Percentiles rank a stretch among this genome's conserved stretches.
Conservation (phyloP, 2,888 invertebrate species). For the Ennomos erosarius region DNA sequence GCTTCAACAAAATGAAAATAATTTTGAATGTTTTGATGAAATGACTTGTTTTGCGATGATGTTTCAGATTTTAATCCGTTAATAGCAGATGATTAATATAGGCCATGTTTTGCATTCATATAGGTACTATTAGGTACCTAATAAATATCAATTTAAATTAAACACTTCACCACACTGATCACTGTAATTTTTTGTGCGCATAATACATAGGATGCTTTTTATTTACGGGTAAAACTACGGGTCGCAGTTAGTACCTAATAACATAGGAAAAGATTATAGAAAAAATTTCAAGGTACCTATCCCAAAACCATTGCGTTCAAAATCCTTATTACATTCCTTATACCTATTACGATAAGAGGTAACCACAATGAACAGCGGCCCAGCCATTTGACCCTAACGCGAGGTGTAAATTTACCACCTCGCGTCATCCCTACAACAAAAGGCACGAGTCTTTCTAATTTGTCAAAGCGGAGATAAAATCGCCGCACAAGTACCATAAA, state of each 20-base stretch:
- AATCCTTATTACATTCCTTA: constrained; percentile 4
- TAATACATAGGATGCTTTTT: too few species aligned
- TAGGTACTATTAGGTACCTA: too few species aligned
- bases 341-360: constrained; percentile 9
- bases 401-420: constrained; percentile 14
- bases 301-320: too few species aligned
- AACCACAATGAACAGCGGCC: neutral
- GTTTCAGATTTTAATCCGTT: neutral
- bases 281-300: too few species aligned
- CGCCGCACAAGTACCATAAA: constrained; percentile 30
- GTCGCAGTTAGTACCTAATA: too few species aligned
- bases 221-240: too few species aligned
- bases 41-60: neutral
- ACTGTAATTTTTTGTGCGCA: too few species aligned
- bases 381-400: constrained; percentile 1
- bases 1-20: constrained; percentile 17
- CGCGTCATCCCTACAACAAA: constrained; percentile 14
- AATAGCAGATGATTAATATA: neutral
- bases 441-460: constrained; percentile 30
- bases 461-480: constrained; percentile 34
- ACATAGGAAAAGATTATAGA: too few species aligned
- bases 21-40: constrained; percentile 18
- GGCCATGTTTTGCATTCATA: too few species aligned
- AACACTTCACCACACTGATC: too few species aligned
- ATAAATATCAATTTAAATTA: too few species aligned